Evolutionary conservation across 1,140 invertebrate species (phyloP).

Genomic region (Trypoxylus dichotomus): DNA sequence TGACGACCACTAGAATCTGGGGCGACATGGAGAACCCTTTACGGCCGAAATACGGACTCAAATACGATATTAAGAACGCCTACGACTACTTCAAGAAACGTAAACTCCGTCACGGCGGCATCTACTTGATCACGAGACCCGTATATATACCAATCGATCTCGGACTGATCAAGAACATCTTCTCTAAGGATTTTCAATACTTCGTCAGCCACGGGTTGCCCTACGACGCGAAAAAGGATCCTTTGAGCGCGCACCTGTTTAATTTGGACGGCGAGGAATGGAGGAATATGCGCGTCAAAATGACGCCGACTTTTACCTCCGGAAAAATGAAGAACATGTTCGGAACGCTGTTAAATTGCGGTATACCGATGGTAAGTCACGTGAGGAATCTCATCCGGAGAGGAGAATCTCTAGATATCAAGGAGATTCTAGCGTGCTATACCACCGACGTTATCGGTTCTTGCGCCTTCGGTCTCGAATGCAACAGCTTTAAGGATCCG

Average conservation of each 20-base stretch:
- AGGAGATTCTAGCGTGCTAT: not conserved
- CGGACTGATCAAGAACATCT: constrained; percentile 57
- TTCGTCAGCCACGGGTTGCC: constrained; percentile 54
- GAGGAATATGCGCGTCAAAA: constrained; percentile 52
- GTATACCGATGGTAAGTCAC: not conserved
- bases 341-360: constrained; percentile 23
- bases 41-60: not conserved
- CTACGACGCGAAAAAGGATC: constrained; percentile 52
- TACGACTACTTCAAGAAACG: not conserved
- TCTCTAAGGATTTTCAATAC: constrained; percentile 56
- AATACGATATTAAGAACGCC: not conserved
- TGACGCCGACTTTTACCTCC: constrained; percentile 56
- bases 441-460: constrained; percentile 49
- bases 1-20: constrained; percentile 31
- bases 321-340: constrained; percentile 56
- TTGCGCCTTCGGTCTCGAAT: constrained; percentile 58
- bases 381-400: not conserved
- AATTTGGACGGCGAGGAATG: constrained; percentile 52
- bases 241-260: constrained; percentile 56
- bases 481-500: constrained; percentile 52
- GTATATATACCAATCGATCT: constrained; percentile 43
- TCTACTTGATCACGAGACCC: not conserved
- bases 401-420: not conserved
- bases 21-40: constrained; percentile 41
- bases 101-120: not conserved